These are phyloP conservation scores for Lasioglossum villosulum DNA, from an alignment of 2,888 invertebrate genomes.

Conservation along the genomic window DNA sequence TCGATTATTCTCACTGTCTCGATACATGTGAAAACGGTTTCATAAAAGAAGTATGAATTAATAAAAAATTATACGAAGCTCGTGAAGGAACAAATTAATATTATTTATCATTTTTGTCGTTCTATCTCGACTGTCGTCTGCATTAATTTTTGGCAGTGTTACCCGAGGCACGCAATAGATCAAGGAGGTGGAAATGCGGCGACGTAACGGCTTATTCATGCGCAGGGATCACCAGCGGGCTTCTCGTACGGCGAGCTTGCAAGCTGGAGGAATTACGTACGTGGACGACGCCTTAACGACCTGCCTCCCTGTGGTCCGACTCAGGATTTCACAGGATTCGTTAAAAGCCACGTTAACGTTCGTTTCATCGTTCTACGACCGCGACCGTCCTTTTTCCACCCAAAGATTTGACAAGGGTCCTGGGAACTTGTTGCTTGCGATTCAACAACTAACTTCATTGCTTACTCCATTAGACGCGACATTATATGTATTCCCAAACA, in stretches of 20 bases:
- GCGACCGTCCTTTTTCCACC: conserved; percentile 42
- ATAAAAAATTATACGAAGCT: not conserved
- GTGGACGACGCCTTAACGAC: conserved; percentile 73
- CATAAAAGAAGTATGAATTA: not conserved
- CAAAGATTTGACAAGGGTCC: conserved; percentile 47
- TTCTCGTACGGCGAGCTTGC: conserved; percentile 41
- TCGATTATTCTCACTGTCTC: not conserved
- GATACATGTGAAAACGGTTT: not conserved
- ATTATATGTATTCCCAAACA: not conserved
- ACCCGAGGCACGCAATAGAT: conserved; percentile 77
- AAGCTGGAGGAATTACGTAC: conserved; percentile 60
- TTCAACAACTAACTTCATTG: conserved; percentile 42
- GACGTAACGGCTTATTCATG: conserved; percentile 82
- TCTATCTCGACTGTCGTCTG: not conserved
- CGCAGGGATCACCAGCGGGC: conserved; percentile 72
- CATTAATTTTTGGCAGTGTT: conserved; percentile 19
- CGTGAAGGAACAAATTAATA: not conserved
- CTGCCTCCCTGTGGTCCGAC: conserved; percentile 65
- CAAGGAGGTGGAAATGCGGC: conserved; percentile 75
- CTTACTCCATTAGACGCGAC: conserved; percentile 8
- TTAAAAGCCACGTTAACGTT: conserved; percentile 64
- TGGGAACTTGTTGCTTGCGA: conserved; percentile 62
- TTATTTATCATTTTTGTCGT: not conserved
- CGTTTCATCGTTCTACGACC: conserved; percentile 31
- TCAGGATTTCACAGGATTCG: conserved; percentile 66